Base-by-base conservation (phyloP, 2,888 invertebrate genomes). In the Eupithecia exiguata region DNA sequence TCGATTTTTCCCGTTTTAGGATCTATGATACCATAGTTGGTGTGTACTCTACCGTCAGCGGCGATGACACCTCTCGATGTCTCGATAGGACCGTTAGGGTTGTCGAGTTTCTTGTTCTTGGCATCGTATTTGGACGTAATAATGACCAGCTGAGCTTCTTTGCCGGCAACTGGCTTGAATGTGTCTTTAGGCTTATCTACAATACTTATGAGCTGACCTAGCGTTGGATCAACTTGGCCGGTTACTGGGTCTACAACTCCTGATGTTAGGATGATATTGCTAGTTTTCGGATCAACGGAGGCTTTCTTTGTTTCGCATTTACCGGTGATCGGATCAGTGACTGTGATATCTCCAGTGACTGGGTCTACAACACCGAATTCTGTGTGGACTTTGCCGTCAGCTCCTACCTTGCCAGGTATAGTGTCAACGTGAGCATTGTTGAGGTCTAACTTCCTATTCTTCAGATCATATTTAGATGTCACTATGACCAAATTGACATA, bases 251-350 rank as follows among this genome's bases (percentile, higher is more conserved):
- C 95, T 7, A 91, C 86, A n/a, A 94, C 95, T 2, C 93, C 93
- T 72, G 96, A 93, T 21, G 91, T 90, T 18, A 94, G 84, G 71
- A 95, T 91, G 46, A 96, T 81, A 83, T 95, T 95, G 65, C 96
- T 96, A 0, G 95, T 95, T 84, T 95, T 95, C 0, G 95, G 94
- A 86, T 96, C 96, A 71, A 95, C 92, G 77, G 94, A 90, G n/a
- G 96, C 96, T 85, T 95, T 95, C 81, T 95, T 94, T 7, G 95
- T 84, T 77, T 95, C 95, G 68, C 93, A 95, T 83, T 95, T 95
- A 36, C 96, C 96, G 0, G 96, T 95, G 61, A 92, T 87, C 40
- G 95, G 94, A 77, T 96, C 95, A 18, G 94, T 90, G 0, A 95
- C 89, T 69, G 95, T 90, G 46, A 95, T 91, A 16, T 95, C 94